Evolutionary conservation across 2,797 vertebrate species (phyloP).

Genomic region (Lagodon rhomboides): DNA sequence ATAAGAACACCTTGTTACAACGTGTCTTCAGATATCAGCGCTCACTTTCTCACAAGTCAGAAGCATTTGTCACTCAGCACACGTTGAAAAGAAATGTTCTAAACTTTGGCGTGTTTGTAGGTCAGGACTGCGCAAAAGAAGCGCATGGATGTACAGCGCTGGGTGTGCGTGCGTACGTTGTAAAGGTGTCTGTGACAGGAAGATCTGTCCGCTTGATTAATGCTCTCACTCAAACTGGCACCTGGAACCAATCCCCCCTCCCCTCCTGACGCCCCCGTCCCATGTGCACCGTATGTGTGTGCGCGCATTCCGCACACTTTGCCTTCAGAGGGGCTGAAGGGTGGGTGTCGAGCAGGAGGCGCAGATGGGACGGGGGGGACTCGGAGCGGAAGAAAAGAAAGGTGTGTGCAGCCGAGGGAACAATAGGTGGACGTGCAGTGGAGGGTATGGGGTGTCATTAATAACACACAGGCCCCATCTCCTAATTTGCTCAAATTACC

Average conservation of each 20-base stretch:
- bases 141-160: constrained; percentile 5
- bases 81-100: constrained; percentile 23
- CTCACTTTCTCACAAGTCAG: constrained; percentile 43
- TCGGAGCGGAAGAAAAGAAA: constrained; percentile 72
- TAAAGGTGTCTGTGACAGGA: constrained; percentile 77
- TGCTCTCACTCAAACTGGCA: constrained; percentile 85
- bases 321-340: constrained; percentile 50
- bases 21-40: constrained; percentile 34
- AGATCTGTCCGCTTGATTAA: constrained; percentile 85
- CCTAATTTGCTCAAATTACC: constrained; percentile 87
- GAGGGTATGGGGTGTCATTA: constrained; percentile 76
- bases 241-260: constrained; percentile 83
- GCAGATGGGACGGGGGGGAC: constrained; percentile 66
- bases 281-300: constrained; percentile 47
- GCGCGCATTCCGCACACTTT: constrained; percentile 59
- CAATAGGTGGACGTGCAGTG: constrained; percentile 76
- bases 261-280: constrained; percentile 51
- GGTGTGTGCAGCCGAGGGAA: constrained; percentile 69
- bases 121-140: constrained; percentile 2
- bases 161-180: constrained; percentile 11
- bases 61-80: constrained; percentile 28
- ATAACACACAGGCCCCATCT: constrained; percentile 81
- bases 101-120: constrained; percentile 14
- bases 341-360: constrained; percentile 67
- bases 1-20: constrained; percentile 40